Evolutionary conservation across 2,113 vertebrate genomes (phyloP), one percentile per base, ranked within the genome.

Genomic region (Sapajus apella): DNA sequence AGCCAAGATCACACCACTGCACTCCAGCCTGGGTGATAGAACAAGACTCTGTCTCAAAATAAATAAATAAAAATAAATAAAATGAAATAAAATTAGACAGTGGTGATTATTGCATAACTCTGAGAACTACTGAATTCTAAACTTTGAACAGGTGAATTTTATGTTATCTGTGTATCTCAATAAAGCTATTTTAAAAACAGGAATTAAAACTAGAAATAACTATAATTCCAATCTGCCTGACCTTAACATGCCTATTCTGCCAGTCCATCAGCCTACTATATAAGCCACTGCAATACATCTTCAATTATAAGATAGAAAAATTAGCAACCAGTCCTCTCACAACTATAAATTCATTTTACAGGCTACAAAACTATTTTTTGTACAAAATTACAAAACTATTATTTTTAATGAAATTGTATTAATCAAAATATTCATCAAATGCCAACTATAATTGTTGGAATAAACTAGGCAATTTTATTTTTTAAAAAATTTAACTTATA

Each of bases 131-230:
- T 43, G 37, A 90, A 68, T 13, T 61, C 3, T 56, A 75, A 25
- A 61, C 9, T 81, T 66, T 91, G 47, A 86, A 72, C 9, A 86
- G n/a, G 10, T 85, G 58, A 77, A 47, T 64, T 89, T 72, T 55
- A 95, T 92, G 45, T 3, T 73, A 92, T 21, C 0, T 77, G 3
- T 43, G 45, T 70, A 76, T 68, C n/a, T 90, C 75, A 90, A 82
- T 73, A 82, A 97, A 70, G 40, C 32, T 72, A 83, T 23, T 79
- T 66, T 81, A 79, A n/a, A 90, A 94, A 91, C 18, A 81, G 81
- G 58, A 90, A 88, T 52, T 90, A 94, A 95, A 91, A 70, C n/a
- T 87, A 87, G 37, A 91, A 95, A 88, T 79, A 85, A 72, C 13
- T 79, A 6, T 85, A 80, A 83, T 93, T 90, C 76, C 68, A 45